phyloP scores from a whole-genome alignment of 2,888 invertebrate genomes.

The Carcina quercana region DNA sequence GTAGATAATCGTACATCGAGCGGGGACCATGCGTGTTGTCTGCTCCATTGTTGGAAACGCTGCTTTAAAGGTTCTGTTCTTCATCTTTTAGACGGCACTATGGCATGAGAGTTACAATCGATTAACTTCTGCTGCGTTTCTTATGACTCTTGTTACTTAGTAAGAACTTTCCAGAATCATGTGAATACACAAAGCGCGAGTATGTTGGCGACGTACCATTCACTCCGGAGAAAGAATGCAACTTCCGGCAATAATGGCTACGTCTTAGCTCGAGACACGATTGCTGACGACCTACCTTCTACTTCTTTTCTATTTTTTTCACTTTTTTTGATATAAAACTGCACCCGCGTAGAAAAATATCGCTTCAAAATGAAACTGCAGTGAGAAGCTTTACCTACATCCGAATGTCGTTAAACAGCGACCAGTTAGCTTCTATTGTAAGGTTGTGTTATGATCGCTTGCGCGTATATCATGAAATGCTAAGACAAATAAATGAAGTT shows the following conservation, averaged over 20 bases:
- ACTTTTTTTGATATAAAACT: slow-evolving; percentile 63
- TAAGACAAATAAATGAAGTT: slow-evolving; percentile 41
- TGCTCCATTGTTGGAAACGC: slow-evolving; percentile 74
- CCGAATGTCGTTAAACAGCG: no score
- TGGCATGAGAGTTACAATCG: slow-evolving; percentile 74
- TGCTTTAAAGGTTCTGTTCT: slow-evolving; percentile 72
- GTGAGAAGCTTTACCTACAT: slow-evolving; percentile 60
- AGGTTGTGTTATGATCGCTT: slow-evolving; percentile 59
- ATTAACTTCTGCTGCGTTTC: slow-evolving; percentile 72
- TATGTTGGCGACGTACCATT: slow-evolving; percentile 49
- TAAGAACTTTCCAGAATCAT: slow-evolving; percentile 60
- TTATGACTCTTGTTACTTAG: slow-evolving; percentile 70
- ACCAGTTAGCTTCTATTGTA: slow-evolving; percentile 55
- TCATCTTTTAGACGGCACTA: slow-evolving; percentile 73
- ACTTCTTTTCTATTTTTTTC: slow-evolving; percentile 63
- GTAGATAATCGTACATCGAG: slow-evolving; percentile 69
- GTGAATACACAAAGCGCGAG: slow-evolving; percentile 68
- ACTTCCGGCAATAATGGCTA: slow-evolving; percentile 57
- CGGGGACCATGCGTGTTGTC: slow-evolving; percentile 71
- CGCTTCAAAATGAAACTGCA: slow-evolving; percentile 62
- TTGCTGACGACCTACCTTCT: slow-evolving; percentile 65
- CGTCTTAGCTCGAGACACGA: slow-evolving; percentile 67
- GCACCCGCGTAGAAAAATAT: slow-evolving; percentile 67
- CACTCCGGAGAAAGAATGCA: slow-evolving; percentile 49
- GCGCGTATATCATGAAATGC: slow-evolving; percentile 54